These are phyloP conservation scores for Phymorhynchus buccinoides DNA, from an alignment of 1,140 invertebrate genomes.

Conservation along the genomic window DNA sequence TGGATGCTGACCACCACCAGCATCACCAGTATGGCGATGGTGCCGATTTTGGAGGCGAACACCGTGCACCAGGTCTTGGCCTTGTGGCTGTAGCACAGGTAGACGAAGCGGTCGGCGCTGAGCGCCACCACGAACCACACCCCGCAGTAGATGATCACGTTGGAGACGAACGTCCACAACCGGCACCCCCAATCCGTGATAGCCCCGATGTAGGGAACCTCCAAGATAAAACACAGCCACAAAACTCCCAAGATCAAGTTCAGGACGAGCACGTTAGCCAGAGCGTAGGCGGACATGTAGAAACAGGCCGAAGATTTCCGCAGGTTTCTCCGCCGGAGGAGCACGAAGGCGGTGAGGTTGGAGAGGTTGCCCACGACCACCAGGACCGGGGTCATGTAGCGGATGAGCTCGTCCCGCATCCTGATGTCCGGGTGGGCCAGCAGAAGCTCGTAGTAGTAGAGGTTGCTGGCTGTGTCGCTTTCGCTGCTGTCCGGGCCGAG, in stretches of 20 bases:
- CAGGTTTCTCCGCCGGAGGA: conserved; percentile 60
- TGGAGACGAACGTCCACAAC: conserved; percentile 66
- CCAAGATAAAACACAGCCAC: conserved; percentile 60
- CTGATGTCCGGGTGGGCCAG: conserved; percentile 43
- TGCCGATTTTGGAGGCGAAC: conserved; percentile 64
- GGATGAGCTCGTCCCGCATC: conserved; percentile 50
- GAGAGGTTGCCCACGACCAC: conserved; percentile 65
- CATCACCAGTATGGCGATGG: conserved; percentile 61
- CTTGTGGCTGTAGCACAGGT: conserved; percentile 59
- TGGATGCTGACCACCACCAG: conserved; percentile 67
- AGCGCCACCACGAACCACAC: conserved; percentile 69
- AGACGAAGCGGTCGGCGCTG: conserved; percentile 65
- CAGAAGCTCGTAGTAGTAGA: conserved; percentile 38
- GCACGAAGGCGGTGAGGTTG: conserved; percentile 63
- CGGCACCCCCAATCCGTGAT: conserved; percentile 60
- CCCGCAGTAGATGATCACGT: conserved; percentile 62
- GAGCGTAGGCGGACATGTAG: conserved; percentile 64
- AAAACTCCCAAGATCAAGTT: conserved; percentile 56
- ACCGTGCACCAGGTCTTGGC: conserved; percentile 60
- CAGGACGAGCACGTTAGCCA: conserved; percentile 63
- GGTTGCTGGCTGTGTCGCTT: not conserved
- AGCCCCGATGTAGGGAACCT: conserved; percentile 53
- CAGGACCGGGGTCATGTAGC: conserved; percentile 63
- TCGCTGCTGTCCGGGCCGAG: not conserved
- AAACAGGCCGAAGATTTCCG: conserved; percentile 64